phyloP scores from a whole-genome alignment of 1,140 invertebrate genomes.

The Drosophila pseudoananassae region DNA sequence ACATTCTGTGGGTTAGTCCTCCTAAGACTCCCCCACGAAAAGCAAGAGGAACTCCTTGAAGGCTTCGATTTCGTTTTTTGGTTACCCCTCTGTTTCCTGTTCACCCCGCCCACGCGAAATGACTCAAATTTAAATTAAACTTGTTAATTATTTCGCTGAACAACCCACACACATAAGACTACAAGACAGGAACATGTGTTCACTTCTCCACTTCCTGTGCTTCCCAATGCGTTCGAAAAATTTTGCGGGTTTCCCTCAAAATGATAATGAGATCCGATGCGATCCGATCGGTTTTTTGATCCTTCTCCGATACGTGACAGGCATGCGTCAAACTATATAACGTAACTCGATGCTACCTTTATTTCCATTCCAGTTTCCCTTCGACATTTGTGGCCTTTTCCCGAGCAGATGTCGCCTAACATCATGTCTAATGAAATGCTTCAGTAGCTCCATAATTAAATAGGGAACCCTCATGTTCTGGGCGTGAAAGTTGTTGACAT shows the following conservation, averaged over 20 bases:
- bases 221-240: constrained; percentile 13
- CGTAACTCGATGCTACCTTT: constrained; percentile 59
- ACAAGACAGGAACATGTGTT: constrained; percentile 50
- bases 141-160: constrained; percentile 65
- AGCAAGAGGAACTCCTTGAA: constrained; percentile 13
- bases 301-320: constrained; percentile 56
- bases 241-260: constrained; percentile 67
- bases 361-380: constrained; percentile 22
- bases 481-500: constrained; percentile 73
- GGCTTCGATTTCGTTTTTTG: constrained; percentile 41
- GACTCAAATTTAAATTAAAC: constrained; percentile 76
- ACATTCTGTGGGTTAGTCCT: constrained; percentile 18
- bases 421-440: constrained; percentile 66
- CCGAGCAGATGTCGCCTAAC: constrained; percentile 53
- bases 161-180: constrained; percentile 29
- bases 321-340: constrained; percentile 59
- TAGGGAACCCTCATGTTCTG: constrained; percentile 58
- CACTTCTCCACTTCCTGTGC: constrained; percentile 29
- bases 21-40: constrained; percentile 4
- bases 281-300: constrained; percentile 36
- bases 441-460: constrained; percentile 45
- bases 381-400: constrained; percentile 32
- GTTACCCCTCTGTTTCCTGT: constrained; percentile 54
- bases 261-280: constrained; percentile 39
- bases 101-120: constrained; percentile 40